Percentiles rank a stretch among this genome's conserved stretches.
phyloP scores from a whole-genome alignment of 2,113 vertebrate species.

The Caretta caretta region DNA sequence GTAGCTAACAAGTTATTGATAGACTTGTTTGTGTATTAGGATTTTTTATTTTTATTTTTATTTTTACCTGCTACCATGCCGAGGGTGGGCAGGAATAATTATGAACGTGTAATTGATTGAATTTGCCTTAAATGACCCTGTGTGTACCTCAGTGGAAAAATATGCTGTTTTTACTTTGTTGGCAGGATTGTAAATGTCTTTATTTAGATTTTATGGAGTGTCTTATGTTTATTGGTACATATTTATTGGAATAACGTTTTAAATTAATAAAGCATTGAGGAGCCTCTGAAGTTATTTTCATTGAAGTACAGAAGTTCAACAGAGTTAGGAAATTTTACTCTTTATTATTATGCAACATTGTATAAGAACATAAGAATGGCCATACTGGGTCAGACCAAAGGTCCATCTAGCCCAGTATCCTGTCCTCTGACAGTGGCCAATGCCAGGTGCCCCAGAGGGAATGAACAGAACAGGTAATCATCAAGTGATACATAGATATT shows the following conservation, averaged over 20 bases:
- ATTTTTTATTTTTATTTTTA: not conserved
- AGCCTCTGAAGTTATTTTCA: constrained; percentile 50
- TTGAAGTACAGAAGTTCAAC: constrained; percentile 24
- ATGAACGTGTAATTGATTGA: constrained; percentile 35
- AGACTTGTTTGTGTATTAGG: constrained; percentile 54
- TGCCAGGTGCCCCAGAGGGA: no score
- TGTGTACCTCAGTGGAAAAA: constrained; percentile 57
- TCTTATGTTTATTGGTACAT: constrained; percentile 78
- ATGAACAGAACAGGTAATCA: no score
- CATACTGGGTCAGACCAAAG: no score
- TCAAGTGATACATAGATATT: not conserved
- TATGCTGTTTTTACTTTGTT: constrained; percentile 65
- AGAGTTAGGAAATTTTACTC: not conserved
- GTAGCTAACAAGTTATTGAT: constrained; percentile 20
- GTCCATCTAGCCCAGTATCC: no score
- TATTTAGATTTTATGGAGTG: constrained; percentile 77
- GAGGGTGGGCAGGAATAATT: constrained; percentile 50
- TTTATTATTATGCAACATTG: accelerated
- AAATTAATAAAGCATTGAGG: constrained; percentile 85
- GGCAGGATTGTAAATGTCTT: constrained; percentile 72
- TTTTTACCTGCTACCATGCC: constrained; percentile 49
- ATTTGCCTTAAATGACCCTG: constrained; percentile 69
- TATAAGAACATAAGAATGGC: no score
- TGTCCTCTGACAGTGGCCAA: no score
- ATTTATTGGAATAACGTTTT: constrained; percentile 86